Evolutionary conservation across 2,888 invertebrate genomes (phyloP), one percentile per base, ranked within the genome.

Genomic region (Linnaemya tessellans): DNA sequence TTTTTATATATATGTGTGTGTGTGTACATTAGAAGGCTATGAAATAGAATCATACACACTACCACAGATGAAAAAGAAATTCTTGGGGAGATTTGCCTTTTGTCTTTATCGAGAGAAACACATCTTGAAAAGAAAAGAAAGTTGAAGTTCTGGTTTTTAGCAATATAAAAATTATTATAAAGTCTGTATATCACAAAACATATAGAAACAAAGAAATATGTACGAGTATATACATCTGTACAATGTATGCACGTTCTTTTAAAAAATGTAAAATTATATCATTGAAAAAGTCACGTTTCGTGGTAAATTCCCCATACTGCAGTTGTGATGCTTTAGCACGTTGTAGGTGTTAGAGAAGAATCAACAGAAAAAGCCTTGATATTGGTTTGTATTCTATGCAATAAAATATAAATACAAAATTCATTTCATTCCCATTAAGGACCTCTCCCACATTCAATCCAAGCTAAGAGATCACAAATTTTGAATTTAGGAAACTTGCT

Each of bases 251-350:
- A 51, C 3, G 20, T 20, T n/a, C n/a, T n/a, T n/a, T n/a, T n/a
- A n/a, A n/a, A n/a, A n/a, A n/a, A 70, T 62, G 38, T 46, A 25
- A 20, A 65, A 80, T 25, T 35, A 60, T 64, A 75, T 62, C 46
- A 82, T 56, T 75, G 81, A 70, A 82, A 80, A 67, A 35, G 68
- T 82, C 81, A 82, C 81, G 81, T 75, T 70, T 56, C 20, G 62
- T 75, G 62, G 64, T 77, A 46, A 81, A 46, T 62, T 18, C 1
- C 62, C 62, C 70, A 25, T 35, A 20, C 41, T 43, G 35, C n/a
- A 51, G 0, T 38, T 74, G 43, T 46, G 25, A 15, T 30, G 35
- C 43, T 73, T 60, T 38, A 30, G 43, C 56, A 71, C 70, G 41
- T 58, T 58, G 56, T 43, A 43, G 56, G 25, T 58, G 41, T 56